Evolutionary conservation across 2,797 vertebrate genomes (phyloP), one percentile per base, ranked within the genome.

Genomic region (Rhadinocentrus ornatus): DNA sequence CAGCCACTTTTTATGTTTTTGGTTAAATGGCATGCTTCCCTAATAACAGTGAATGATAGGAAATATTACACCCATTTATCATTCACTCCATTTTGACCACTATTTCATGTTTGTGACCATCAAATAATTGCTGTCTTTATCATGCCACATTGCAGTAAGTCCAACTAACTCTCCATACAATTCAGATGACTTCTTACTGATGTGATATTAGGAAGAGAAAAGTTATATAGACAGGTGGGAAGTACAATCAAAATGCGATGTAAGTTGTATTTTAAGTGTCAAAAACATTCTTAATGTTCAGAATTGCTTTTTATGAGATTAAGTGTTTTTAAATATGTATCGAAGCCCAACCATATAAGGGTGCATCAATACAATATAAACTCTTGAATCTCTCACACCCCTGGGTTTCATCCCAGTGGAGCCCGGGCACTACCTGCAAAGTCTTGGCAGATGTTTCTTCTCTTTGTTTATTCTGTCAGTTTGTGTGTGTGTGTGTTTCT

Each of bases 51-150:
- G 11, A n/a, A 11, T 82, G 48, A 75, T 52, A 71, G 7, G 79
- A 77, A 86, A 85, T 85, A 77, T 89, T 75, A 69, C 80, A 75
- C 80, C 61, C 78, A 32, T 80, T 74, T 75, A 73, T 81, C 78
- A 55, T 61, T 60, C 44, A 39, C 73, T 44, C 74, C 52, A 4
- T 29, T 29, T 10, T 41, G 29, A 50, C 12, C 26, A 18, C 22
- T 44, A 12, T 7, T 44, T 27, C 26, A 27, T 53, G 6, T 15
- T 55, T 24, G 18, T 41, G 20, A 27, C 4, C 26, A n/a, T 46
- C 26, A 32, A 26, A 62, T 13, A 27, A 32, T 54, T 31, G 44
- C 59, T 44, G 20, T 44, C 56, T 63, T 24, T 35, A 48, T 27
- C 8, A 2, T 46, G 27, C 57, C 41, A 4, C 31, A 15, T 50